Conservation (phyloP, 1,140 invertebrate genomes). For the Aradophagus sp. region DNA sequence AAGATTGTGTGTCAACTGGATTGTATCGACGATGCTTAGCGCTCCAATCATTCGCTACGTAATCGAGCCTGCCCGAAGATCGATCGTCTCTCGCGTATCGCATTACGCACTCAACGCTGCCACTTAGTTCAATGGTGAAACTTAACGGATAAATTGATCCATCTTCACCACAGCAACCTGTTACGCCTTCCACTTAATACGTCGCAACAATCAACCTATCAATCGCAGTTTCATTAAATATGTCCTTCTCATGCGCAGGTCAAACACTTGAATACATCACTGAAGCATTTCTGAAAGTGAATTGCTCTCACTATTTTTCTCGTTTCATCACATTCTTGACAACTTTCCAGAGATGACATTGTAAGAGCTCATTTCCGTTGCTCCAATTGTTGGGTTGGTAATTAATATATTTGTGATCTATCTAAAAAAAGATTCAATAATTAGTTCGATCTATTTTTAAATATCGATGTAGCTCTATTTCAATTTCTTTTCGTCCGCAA, state of each 20-base stretch:
- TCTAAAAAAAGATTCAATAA: too few species aligned
- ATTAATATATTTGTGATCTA: too few species aligned
- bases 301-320: too few species aligned
- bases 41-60: conserved; percentile 29
- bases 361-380: too few species aligned
- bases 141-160: conserved; percentile 47
- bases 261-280: too few species aligned
- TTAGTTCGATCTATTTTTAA: too few species aligned
- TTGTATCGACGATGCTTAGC: conserved; percentile 19
- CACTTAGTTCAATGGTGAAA: conserved; percentile 40
- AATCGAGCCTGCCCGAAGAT: conserved; percentile 33
- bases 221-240: conserved; percentile 35
- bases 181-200: conserved; percentile 34
- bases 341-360: too few species aligned
- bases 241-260: conserved; percentile 12
- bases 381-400: too few species aligned
- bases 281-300: too few species aligned
- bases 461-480: too few species aligned
- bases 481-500: too few species aligned
- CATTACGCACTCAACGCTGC: conserved; percentile 26
- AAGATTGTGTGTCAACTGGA: conserved; percentile 7
- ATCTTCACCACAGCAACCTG: conserved; percentile 35
- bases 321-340: neutral
- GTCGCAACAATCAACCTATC: conserved; percentile 34
- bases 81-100: conserved; percentile 31